Percentiles rank a stretch among this genome's conserved stretches.
Evolutionary conservation across 2,888 invertebrate genomes (phyloP).

Genomic region (Apodemia duryi): DNA sequence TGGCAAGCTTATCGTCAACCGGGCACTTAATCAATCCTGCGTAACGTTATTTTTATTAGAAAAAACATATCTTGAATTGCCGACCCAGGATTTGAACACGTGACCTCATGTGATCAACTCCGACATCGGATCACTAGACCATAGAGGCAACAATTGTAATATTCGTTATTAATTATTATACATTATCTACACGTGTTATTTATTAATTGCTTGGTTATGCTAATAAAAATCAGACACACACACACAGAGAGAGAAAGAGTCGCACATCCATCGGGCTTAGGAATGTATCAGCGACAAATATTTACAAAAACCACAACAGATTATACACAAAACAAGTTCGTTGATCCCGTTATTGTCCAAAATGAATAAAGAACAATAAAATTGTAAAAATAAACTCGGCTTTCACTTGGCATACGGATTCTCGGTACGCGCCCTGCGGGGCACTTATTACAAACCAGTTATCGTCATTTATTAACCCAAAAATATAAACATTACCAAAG

Average conservation of each 20-base stretch:
- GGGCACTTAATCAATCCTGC: too few species aligned
- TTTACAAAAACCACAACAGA: neutral
- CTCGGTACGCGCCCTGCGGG: slow-evolving; percentile 3
- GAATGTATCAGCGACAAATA: slow-evolving; percentile 1
- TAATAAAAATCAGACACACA: too few species aligned
- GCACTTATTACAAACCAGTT: slow-evolving; percentile 9
- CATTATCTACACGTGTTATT: too few species aligned
- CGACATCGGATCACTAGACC: too few species aligned
- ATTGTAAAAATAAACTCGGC: slow-evolving; percentile 7
- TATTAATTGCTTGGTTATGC: too few species aligned
- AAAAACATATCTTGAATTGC: too few species aligned
- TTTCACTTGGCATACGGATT: slow-evolving; percentile 11
- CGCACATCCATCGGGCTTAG: neutral
- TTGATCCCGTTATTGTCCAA: slow-evolving; percentile 9
- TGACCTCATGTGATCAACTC: too few species aligned
- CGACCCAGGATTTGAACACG: too few species aligned
- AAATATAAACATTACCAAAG: slow-evolving; percentile 9
- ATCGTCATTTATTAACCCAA: slow-evolving; percentile 5
- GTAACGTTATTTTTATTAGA: too few species aligned
- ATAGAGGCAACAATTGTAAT: too few species aligned
- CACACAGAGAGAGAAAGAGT: neutral
- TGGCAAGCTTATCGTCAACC: too few species aligned
- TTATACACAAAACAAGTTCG: slow-evolving; percentile 7
- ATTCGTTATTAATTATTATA: too few species aligned
- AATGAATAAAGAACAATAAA: slow-evolving; percentile 15